Evolutionary conservation across 2,797 vertebrate genomes (phyloP), one percentile per base, ranked within the genome.

Genomic region (Hafferia zeledoni): DNA sequence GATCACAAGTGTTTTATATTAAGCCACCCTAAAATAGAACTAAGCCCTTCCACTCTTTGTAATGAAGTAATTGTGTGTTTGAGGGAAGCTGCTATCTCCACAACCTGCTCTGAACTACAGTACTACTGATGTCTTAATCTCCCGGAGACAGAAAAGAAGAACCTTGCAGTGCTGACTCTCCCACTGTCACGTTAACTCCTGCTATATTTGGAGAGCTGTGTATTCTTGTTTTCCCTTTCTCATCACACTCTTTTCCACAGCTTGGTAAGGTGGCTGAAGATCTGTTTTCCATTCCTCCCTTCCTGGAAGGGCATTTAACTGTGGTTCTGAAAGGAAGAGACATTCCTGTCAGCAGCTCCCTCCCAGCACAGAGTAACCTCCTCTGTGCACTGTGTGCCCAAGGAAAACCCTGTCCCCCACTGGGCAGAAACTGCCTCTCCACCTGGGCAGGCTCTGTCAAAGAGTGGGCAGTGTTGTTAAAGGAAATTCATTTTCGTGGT

Each of bases 1-100:
- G 96, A 97, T 97, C 95, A 97, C 94, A 98, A 97, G 91, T 97
- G 93, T 97, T 97, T 98, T 96, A 95, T 96, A 94, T 96, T 97
- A 97, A 97, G 90, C 81, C 74, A 28, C 95, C 93, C 78, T 88
- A 97, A 97, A 97, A 97, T 97, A 97, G 95, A 97, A 94, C 94
- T 96, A 91, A 94, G 67, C 77, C 93, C 96, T 96, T 97, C 85
- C 77, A 93, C 91, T 96, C 94, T 97, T 98, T 97, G 87, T 97
- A 96, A 95, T 97, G 91, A 97, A 91, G 90, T 97, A 95, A 94
- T 97, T 97, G 83, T 95, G 63, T 96, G 95, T 96, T 97, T 94
- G 80, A 82, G 95, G 76, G 68, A 93, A 94, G 80, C 78, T 94
- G 89, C 92, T 92, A 37, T 87, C 95, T 90, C 71, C 37, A 50